Percentiles rank a stretch among this genome's conserved stretches.
These are phyloP conservation scores for Microctenopoma lineatum DNA, from an alignment of 2,797 vertebrate genomes.

Conservation along the genomic window DNA sequence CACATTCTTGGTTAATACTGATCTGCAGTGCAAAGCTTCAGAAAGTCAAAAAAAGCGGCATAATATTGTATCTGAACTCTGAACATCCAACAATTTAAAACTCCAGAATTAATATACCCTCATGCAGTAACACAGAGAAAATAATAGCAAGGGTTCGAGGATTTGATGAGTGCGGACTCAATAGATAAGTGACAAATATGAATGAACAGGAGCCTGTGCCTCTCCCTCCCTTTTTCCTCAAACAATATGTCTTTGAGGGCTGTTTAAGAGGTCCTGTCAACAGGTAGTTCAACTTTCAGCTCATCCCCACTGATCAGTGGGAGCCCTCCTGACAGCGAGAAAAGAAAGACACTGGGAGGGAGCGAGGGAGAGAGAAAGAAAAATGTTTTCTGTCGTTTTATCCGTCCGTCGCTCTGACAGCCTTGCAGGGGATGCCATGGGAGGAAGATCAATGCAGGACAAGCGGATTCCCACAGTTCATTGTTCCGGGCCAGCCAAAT, in stretches of 20 bases:
- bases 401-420: slow-evolving; percentile 78
- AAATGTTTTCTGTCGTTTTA: slow-evolving; percentile 82
- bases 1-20: background rate
- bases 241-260: slow-evolving; percentile 90
- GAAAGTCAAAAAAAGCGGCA: background rate
- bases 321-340: slow-evolving; percentile 74
- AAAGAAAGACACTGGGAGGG: slow-evolving; percentile 76
- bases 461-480: slow-evolving; percentile 88
- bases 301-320: slow-evolving; percentile 79
- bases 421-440: slow-evolving; percentile 80
- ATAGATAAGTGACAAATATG: slow-evolving; percentile 72
- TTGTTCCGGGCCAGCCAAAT: slow-evolving; percentile 84
- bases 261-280: slow-evolving; percentile 90
- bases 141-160: slow-evolving; percentile 27
- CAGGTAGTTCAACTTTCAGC: slow-evolving; percentile 89
- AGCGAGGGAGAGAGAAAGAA: slow-evolving; percentile 71
- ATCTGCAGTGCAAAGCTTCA: background rate
- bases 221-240: slow-evolving; percentile 51
- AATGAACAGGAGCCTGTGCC: slow-evolving; percentile 70
- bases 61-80: background rate
- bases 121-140: slow-evolving; percentile 18
- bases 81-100: slow-evolving; percentile 14
- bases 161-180: slow-evolving; percentile 47
- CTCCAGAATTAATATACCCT: slow-evolving; percentile 1
- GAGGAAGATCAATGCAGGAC: slow-evolving; percentile 86